Conservation (phyloP, 2,888 invertebrate species). For the Acanthopleura granulata region DNA sequence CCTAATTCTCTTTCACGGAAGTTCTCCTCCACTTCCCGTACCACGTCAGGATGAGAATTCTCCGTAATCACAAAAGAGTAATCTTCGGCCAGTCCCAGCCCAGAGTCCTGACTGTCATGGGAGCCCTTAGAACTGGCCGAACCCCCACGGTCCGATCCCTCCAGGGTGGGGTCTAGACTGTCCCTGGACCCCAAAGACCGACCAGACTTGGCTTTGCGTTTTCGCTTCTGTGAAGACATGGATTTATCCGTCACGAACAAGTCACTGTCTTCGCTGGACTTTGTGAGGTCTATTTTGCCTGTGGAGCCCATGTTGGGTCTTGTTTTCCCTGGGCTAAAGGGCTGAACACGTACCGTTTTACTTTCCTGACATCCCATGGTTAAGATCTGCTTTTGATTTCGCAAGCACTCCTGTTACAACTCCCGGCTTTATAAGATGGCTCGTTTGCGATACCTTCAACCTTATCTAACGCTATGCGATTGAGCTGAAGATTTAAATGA, state of each 20-base stretch:
- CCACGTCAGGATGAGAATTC: slow-evolving; percentile 47
- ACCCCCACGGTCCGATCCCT: slow-evolving; percentile 49
- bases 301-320: background rate
- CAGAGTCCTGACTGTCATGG: slow-evolving; percentile 61
- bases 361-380: slow-evolving; percentile 57
- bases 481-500: no score
- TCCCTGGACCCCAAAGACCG: slow-evolving; percentile 40
- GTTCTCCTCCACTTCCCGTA: slow-evolving; percentile 44
- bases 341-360: slow-evolving; percentile 49
- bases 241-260: slow-evolving; percentile 31
- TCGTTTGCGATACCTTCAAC: no score
- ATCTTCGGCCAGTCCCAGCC: slow-evolving; percentile 51
- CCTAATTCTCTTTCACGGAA: slow-evolving; percentile 54
- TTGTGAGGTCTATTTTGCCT: background rate
- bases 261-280: background rate
- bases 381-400: background rate
- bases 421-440: no score
- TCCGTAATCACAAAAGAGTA: slow-evolving; percentile 57
- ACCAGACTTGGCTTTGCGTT: slow-evolving; percentile 32
- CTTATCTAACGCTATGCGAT: no score
- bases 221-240: slow-evolving; percentile 28
- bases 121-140: slow-evolving; percentile 60
- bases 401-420: no score
- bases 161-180: slow-evolving; percentile 38
- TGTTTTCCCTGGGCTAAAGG: slow-evolving; percentile 38